Percentiles rank a stretch among this genome's conserved stretches.
Evolutionary conservation across 2,888 invertebrate species (phyloP).

Genomic region (Drosophila bunnanda): DNA sequence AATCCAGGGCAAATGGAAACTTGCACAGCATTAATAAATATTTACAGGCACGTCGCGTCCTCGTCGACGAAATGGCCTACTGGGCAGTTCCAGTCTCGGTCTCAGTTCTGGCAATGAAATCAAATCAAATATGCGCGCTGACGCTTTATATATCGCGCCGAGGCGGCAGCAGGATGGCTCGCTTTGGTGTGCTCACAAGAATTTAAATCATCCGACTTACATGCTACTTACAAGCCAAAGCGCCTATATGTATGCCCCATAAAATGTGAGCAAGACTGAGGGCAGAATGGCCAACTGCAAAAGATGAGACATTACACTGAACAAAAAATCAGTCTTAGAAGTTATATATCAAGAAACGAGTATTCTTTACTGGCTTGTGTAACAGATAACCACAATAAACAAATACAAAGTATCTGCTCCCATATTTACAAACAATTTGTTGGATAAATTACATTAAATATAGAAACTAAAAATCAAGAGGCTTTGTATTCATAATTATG

Average conservation of each 20-base stretch:
- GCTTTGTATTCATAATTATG: no score
- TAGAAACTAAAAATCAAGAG: neutral
- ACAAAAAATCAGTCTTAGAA: neutral
- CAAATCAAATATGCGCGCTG: conserved; percentile 80
- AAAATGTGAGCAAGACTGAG: conserved; percentile 53
- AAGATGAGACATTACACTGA: conserved; percentile 10
- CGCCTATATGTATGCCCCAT: conserved; percentile 73
- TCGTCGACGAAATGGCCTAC: conserved; percentile 44
- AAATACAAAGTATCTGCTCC: neutral
- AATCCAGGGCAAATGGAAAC: conserved; percentile 34
- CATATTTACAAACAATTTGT: neutral
- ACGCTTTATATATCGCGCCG: conserved; percentile 63
- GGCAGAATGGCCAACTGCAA: conserved; percentile 30
- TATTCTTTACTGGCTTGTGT: neutral
- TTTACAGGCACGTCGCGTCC: conserved; percentile 80
- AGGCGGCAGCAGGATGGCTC: conserved; percentile 22
- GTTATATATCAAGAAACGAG: neutral
- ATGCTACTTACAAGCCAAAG: conserved; percentile 78
- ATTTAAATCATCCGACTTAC: conserved; percentile 80
- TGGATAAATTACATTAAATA: neutral
- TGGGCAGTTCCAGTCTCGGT: conserved; percentile 32
- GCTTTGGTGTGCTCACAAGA: conserved; percentile 74
- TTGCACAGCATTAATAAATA: conserved; percentile 76
- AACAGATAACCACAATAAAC: neutral
- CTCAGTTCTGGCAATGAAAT: conserved; percentile 70